Conservation (phyloP, 2,888 invertebrate species). For the Nomada lathburiana region DNA sequence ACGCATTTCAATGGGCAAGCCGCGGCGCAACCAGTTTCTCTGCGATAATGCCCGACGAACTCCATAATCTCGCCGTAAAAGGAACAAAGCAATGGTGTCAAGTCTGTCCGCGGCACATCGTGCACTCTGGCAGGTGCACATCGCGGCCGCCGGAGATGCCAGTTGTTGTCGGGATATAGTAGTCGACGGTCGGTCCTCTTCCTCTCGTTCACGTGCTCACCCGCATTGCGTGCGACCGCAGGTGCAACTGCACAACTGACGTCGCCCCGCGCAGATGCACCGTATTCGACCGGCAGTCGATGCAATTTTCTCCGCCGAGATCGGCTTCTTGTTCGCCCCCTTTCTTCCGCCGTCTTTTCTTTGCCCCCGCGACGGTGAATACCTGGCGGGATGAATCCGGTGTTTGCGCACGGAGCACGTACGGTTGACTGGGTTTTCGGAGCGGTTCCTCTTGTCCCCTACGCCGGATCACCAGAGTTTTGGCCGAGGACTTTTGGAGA, state of each 20-base stretch:
- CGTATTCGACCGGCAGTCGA: constrained; percentile 13
- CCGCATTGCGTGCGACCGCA: constrained; percentile 53
- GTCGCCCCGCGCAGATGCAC: constrained; percentile 52
- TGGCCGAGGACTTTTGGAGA: no score
- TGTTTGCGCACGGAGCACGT: background rate
- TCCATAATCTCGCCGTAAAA: constrained; percentile 75
- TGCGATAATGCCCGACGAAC: constrained; percentile 68
- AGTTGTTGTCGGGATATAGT: background rate
- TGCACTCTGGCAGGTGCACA: constrained; percentile 56
- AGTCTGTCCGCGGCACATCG: constrained; percentile 68
- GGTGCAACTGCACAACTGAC: constrained; percentile 42
- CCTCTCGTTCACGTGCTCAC: constrained; percentile 22
- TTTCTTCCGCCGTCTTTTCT: background rate
- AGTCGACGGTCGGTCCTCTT: background rate
- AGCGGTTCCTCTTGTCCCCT: background rate
- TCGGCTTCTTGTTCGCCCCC: constrained; percentile 14
- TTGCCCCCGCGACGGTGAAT: background rate
- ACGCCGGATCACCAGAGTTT: background rate
- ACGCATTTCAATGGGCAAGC: constrained; percentile 63
- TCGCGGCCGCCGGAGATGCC: constrained; percentile 31
- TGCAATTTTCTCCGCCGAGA: constrained; percentile 47
- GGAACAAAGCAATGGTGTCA: constrained; percentile 78
- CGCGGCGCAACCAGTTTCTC: constrained; percentile 68
- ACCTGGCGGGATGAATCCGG: background rate
- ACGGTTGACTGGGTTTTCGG: background rate